Percentiles rank a stretch among this genome's conserved stretches.
Conservation (phyloP, 2,888 invertebrate species). For the Phyllotreta cruciferae region DNA sequence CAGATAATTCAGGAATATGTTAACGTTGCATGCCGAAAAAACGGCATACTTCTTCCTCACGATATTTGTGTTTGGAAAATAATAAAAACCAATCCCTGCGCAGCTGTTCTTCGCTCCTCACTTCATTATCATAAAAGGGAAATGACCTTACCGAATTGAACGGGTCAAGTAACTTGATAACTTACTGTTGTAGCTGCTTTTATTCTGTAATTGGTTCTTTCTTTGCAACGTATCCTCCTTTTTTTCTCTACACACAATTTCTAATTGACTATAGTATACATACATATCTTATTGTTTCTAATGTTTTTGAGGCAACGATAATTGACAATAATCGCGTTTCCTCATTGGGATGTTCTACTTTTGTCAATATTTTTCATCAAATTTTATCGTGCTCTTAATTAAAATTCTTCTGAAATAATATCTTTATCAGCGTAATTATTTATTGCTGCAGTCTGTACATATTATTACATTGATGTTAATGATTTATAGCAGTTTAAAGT, state of each 20-base stretch:
- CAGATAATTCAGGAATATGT: too few species aligned
- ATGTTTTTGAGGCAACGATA: background rate
- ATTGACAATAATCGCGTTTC: background rate
- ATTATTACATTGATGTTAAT: too few species aligned
- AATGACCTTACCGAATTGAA: constrained; percentile 31
- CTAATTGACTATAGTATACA: background rate
- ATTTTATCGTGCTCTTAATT: too few species aligned
- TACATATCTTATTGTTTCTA: background rate
- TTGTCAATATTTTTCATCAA: too few species aligned
- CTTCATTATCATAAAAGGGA: constrained; percentile 31
- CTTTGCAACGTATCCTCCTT: background rate
- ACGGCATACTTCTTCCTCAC: background rate
- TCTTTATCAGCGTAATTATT: too few species aligned
- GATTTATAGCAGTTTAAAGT: too few species aligned
- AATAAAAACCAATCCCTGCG: constrained; percentile 26
- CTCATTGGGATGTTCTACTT: too few species aligned
- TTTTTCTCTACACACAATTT: background rate
- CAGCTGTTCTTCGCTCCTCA: constrained; percentile 17
- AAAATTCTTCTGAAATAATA: too few species aligned
- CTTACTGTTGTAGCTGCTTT: constrained; percentile 18
- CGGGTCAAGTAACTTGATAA: constrained; percentile 27
- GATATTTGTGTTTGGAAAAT: constrained; percentile 12
- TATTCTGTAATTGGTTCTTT: constrained; percentile 25
- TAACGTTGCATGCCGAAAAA: too few species aligned
- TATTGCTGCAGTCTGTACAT: too few species aligned